Evolutionary conservation across 2,888 invertebrate species (phyloP).

Genomic region (Drosophila acutilabella): DNA sequence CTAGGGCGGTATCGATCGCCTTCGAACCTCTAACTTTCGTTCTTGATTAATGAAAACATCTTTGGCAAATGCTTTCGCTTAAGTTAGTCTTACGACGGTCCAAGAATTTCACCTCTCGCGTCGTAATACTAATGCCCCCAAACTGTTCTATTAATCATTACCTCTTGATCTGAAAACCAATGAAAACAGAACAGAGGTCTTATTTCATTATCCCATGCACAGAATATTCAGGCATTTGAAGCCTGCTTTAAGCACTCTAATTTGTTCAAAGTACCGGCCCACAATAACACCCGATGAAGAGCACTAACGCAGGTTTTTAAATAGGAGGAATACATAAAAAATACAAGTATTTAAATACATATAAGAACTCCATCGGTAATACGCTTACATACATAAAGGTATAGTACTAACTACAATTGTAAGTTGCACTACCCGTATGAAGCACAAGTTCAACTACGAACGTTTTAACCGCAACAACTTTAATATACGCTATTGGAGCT

Average conservation of each 20-base stretch:
- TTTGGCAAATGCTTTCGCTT: constrained; percentile 60
- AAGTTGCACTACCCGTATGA: constrained; percentile 48
- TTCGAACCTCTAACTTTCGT: constrained; percentile 74
- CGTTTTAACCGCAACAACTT: constrained; percentile 90
- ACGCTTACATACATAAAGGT: constrained; percentile 50
- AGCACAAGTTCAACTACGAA: constrained; percentile 82
- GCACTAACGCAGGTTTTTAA: constrained; percentile 54
- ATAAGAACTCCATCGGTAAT: constrained; percentile 50
- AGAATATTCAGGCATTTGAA: constrained; percentile 38
- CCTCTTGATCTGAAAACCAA: constrained; percentile 56
- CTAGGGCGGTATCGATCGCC: constrained; percentile 52
- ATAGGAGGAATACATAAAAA: constrained; percentile 50
- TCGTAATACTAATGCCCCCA: constrained; percentile 58
- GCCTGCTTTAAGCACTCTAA: constrained; percentile 49
- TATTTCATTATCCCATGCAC: constrained; percentile 59
- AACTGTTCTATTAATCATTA: constrained; percentile 56
- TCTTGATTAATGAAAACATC: constrained; percentile 64
- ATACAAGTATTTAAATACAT: constrained; percentile 46
- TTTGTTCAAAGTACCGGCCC: constrained; percentile 55
- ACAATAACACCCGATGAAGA: constrained; percentile 54
- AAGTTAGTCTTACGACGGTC: constrained; percentile 56
- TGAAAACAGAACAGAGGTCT: constrained; percentile 55
- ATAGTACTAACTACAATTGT: constrained; percentile 49
- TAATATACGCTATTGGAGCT: constrained; percentile 86
- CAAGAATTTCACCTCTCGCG: constrained; percentile 61